Conservation (phyloP, 2,888 invertebrate genomes). For the Nephrotoma guestfalica region DNA sequence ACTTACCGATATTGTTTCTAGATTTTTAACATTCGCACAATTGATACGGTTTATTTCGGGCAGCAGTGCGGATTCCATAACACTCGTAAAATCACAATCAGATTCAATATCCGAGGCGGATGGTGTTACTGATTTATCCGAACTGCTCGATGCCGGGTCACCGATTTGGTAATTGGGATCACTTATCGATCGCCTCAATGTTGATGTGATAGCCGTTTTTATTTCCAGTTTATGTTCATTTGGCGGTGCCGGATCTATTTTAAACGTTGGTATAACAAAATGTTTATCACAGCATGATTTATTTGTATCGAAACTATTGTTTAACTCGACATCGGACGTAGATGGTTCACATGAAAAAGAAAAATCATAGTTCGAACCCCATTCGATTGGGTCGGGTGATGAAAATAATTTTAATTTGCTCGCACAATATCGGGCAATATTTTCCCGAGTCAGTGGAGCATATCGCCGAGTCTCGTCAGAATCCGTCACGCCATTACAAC, state of each 20-base stretch:
- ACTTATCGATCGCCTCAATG: constrained; percentile 27
- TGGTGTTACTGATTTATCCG: not conserved
- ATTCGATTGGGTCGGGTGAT: not conserved
- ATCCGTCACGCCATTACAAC: not conserved
- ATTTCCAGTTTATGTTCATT: constrained; percentile 24
- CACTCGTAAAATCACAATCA: not conserved
- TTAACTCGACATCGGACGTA: constrained; percentile 13
- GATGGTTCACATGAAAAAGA: constrained; percentile 12
- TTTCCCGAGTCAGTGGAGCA: not conserved
- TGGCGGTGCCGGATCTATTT: constrained; percentile 22
- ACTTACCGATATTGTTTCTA: constrained; percentile 28
- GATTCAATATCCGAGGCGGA: not conserved
- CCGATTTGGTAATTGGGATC: constrained; percentile 20
- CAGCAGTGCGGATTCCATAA: not conserved
- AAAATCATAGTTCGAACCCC: constrained; percentile 10
- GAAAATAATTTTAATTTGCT: not conserved
- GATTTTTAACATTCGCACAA: constrained; percentile 13
- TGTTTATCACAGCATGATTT: constrained; percentile 27
- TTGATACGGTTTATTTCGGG: not conserved
- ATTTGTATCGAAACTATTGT: constrained; percentile 21
- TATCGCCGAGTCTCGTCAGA: not conserved
- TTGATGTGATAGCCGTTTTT: constrained; percentile 26
- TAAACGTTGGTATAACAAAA: constrained; percentile 27
- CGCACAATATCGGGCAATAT: not conserved
- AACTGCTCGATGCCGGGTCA: not conserved